phyloP scores from a whole-genome alignment of 2,113 vertebrate genomes.

The Stomatorhinus ivindoensis region DNA sequence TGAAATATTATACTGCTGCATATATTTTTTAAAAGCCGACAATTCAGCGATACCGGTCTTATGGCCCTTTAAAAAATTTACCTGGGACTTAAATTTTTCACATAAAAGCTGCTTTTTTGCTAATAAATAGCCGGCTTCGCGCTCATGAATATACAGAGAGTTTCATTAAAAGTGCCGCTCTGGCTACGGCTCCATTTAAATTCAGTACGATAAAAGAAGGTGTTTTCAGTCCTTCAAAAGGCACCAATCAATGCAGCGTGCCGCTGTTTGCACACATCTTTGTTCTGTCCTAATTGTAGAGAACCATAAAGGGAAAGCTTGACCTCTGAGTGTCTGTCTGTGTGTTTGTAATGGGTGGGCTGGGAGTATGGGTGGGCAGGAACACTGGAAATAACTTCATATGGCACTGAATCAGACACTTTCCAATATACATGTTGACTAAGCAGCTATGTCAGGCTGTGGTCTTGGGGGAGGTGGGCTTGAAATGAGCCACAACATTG shows the following conservation, averaged over 20 bases:
- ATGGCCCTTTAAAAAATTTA: conserved; percentile 1
- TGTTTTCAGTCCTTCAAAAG: neutral
- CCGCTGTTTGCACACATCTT: neutral
- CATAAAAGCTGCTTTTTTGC: neutral
- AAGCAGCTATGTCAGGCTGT: neutral
- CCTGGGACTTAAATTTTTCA: neutral
- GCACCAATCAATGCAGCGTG: neutral
- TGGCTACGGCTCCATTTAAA: neutral
- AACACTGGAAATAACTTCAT: neutral
- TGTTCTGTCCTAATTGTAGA: neutral
- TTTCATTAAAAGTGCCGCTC: conserved; percentile 6
- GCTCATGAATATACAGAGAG: conserved; percentile 11
- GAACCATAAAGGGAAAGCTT: neutral
- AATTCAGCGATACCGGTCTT: neutral
- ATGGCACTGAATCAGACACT: neutral
- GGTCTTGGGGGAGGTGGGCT: neutral
- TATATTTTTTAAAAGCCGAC: neutral
- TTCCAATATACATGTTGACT: neutral
- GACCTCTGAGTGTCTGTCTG: neutral
- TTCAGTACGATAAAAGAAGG: conserved; percentile 3
- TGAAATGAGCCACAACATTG: neutral
- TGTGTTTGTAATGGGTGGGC: neutral
- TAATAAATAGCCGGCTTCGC: conserved; percentile 4
- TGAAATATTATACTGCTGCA: neutral
- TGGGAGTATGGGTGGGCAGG: neutral